Evolutionary conservation across 2,888 invertebrate genomes (phyloP), one percentile per base, ranked within the genome.

Genomic region (Tinea pellionella): DNA sequence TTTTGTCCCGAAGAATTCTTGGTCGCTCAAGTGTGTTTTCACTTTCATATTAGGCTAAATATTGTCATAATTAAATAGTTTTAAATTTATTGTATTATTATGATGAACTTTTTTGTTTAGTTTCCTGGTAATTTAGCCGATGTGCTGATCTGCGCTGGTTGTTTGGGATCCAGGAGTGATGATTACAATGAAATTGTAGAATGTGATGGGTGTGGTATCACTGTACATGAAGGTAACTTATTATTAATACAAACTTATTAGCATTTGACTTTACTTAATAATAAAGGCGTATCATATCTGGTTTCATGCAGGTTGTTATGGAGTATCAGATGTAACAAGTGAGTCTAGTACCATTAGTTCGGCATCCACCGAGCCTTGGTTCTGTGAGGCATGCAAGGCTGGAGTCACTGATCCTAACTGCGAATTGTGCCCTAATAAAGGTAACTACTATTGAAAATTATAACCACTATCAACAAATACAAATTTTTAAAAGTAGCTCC

Each of bases 291-390:
- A 6, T 18, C 2, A 15, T 55, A 6, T 2, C 8, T 15, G n/a
- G 2, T 55, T 9, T 18, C 4, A 55, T 6, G 8, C 66, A 92
- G 93, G 96, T 64, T 98, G 98, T 73, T 98, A 98, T 80, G 98
- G 98, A 6, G 94, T 98, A 42, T 95, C 95, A 53, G 98, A 98
- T 74, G 93, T 93, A 53, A 94, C 94, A 43, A 97, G 96, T 80
- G 92, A 96, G 63, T 95, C 96, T 4, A 97, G 97, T 72, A 96
- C 97, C 24, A 95, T 95, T 64, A 98, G 98, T 12, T 93, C 97
- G 0, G 96, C 96, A 60, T 96, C 97, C 29, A 98, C 98, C 0
- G 98, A 99, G 65, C 98, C 98, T 0, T 99, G 99, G 99, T 99
- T 99, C 80, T 99, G 99, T 87, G 99, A 99, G 78, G 96, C 98